These are phyloP conservation scores for Myxocyprinus asiaticus DNA, from an alignment of 2,113 vertebrate genomes.

Conservation along the genomic window DNA sequence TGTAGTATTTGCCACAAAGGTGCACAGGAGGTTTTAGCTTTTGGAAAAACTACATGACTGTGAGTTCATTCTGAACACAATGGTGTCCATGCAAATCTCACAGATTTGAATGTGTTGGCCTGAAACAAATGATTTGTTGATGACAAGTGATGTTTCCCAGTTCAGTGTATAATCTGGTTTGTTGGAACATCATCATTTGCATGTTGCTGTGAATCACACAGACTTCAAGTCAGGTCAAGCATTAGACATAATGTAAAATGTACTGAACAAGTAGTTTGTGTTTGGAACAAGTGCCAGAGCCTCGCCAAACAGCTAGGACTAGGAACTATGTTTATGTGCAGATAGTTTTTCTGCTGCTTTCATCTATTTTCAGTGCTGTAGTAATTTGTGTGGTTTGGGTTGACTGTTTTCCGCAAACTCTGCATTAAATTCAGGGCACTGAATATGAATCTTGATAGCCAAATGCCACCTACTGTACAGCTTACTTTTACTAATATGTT, in stretches of 20 bases:
- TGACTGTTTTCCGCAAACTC: conserved; percentile 14
- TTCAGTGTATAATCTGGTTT: neutral
- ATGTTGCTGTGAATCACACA: neutral
- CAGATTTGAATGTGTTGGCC: conserved; percentile 4
- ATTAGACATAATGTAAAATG: neutral
- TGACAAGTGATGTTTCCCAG: neutral
- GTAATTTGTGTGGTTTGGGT: conserved; percentile 29
- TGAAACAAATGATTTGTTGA: conserved; percentile 4
- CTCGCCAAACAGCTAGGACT: neutral
- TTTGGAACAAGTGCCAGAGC: neutral
- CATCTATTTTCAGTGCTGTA: conserved; percentile 12
- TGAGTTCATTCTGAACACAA: neutral
- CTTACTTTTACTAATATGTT: neutral
- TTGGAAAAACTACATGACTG: no score
- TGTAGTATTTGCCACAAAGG: no score
- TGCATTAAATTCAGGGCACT: conserved; percentile 7
- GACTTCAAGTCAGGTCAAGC: neutral
- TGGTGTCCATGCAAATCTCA: neutral
- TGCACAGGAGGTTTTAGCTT: no score
- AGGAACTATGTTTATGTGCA: neutral
- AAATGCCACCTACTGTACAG: conserved; percentile 8
- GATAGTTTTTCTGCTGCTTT: neutral
- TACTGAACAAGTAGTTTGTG: neutral
- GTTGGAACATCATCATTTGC: neutral
- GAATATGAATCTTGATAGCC: conserved; percentile 13